A percentile compares a stretch with the other conserved stretches of the same genome.
Evolutionary conservation across 2,888 invertebrate genomes (phyloP).

Genomic region (Drosophila nr. fundita): DNA sequence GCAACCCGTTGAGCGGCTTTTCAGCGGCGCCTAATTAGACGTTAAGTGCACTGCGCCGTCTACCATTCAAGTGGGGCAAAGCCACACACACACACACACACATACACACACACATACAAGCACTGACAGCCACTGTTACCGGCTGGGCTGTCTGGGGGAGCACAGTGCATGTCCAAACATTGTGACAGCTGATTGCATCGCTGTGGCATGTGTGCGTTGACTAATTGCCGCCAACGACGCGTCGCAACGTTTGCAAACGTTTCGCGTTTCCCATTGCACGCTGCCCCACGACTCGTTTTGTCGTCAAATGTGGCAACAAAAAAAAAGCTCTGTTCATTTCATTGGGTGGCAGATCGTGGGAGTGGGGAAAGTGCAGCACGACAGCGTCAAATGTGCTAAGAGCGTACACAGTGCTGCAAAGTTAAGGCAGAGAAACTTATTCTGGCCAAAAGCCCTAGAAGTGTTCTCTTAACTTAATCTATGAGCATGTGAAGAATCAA

Average conservation of each 20-base stretch:
- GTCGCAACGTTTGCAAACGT: constrained; percentile 32
- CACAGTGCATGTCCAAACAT: constrained; percentile 58
- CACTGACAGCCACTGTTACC: constrained; percentile 10
- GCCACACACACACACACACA: constrained; percentile 4
- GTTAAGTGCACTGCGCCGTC: constrained; percentile 63
- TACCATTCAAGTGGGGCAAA: constrained; percentile 48
- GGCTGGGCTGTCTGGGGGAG: constrained; percentile 10
- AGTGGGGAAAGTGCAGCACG: constrained; percentile 28
- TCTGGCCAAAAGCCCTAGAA: not conserved
- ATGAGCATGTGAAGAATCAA: not conserved
- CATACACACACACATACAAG: not conserved
- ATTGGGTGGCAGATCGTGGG: constrained; percentile 17
- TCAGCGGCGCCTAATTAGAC: constrained; percentile 75
- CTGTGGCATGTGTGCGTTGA: constrained; percentile 32
- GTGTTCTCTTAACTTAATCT: not conserved
- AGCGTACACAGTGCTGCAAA: constrained; percentile 34
- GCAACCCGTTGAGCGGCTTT: constrained; percentile 72
- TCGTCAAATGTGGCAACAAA: not conserved
- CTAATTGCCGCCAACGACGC: constrained; percentile 58
- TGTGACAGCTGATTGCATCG: constrained; percentile 74
- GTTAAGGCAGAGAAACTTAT: not conserved
- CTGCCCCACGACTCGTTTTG: constrained; percentile 15
- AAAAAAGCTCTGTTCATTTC: constrained; percentile 36
- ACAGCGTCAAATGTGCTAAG: constrained; percentile 6
- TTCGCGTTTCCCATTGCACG: constrained; percentile 23